These are phyloP conservation scores for Pristionchus arcanus DNA, from an alignment of 2,888 invertebrate genomes.

Conservation along the genomic window DNA sequence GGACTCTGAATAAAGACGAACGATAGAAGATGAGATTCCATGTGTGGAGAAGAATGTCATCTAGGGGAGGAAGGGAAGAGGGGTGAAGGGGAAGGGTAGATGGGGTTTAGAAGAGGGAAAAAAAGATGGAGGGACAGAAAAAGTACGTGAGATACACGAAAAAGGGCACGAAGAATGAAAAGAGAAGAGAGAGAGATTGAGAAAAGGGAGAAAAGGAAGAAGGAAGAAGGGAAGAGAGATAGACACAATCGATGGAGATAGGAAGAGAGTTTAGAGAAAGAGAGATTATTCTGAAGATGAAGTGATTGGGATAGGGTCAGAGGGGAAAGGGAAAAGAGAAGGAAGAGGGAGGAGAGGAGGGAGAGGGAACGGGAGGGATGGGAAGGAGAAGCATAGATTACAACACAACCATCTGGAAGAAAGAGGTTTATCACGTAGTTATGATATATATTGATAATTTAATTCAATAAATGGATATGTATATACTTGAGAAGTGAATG, in stretches of 20 bases:
- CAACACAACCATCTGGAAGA: not conserved
- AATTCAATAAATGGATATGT: not conserved
- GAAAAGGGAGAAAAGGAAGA: not conserved
- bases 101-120: not conserved
- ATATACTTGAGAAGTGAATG: not conserved
- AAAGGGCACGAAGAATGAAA: constrained; percentile 36
- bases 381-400: not conserved
- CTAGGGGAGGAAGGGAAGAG: not conserved
- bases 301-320: constrained; percentile 11
- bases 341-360: not conserved
- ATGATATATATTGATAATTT: not conserved
- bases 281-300: not conserved
- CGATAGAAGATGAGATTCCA: constrained; percentile 41
- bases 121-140: not conserved
- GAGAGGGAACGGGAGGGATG: not conserved
- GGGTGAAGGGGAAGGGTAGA: constrained; percentile 19
- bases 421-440: constrained; percentile 36
- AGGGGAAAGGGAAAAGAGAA: not conserved
- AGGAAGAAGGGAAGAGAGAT: constrained; percentile 15
- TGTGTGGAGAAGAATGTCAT: not conserved
- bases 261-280: constrained; percentile 15
- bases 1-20: constrained; percentile 49
- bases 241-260: constrained; percentile 30
- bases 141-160: constrained; percentile 35
- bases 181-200: not conserved